Base-by-base conservation (phyloP, 2,113 vertebrate species). In the Capricornis sumatraensis region DNA sequence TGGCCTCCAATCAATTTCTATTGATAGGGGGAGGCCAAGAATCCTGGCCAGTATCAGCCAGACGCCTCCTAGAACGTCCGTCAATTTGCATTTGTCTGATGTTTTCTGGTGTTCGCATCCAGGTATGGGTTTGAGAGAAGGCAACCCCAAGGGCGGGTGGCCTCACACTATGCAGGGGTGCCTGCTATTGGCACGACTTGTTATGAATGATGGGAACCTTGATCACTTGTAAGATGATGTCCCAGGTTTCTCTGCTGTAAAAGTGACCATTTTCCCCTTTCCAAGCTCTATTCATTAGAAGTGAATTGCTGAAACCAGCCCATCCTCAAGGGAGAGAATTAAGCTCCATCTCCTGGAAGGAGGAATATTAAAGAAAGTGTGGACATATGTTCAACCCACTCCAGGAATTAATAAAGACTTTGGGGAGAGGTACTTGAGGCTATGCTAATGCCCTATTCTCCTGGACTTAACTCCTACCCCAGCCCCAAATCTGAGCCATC, bases 171-270 rank as follows among this genome's bases (percentile, higher is more conserved):
- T 0, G 0, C 79, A 13, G 52, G 21, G 21, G 21, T 15, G 14
- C 81, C 1, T 8, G 33, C 21, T 36, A 14, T 55, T 2, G 11
- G 3, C 50, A 14, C 0, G 21, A n/a, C 50, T 52, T 36, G 21
- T 55, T 36, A 25, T 7, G 33, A 33, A 23, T 36, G 52, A 36
- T 27, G 52, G 33, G n/a, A 25, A 55, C 30, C 33, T 36, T 8
- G 3, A n/a, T 55, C 21, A 36, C 81, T 36, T 25, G 52, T 55
- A 25, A 83, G 21, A 7, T 83, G 50, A 12, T 25, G 30, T 82
- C 12, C 81, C 52, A 19, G 21, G 36, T 19, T 23, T 15, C 52
- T 55, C 52, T 0, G 0, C 33, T 23, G 16, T 52, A 0, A 52
- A 82, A n/a, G 50, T n/a, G 67, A 52, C 30, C 15, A 0, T 36